Base-by-base conservation (phyloP, 2,113 vertebrate genomes). In the Chaetorhynchus papuensis region DNA sequence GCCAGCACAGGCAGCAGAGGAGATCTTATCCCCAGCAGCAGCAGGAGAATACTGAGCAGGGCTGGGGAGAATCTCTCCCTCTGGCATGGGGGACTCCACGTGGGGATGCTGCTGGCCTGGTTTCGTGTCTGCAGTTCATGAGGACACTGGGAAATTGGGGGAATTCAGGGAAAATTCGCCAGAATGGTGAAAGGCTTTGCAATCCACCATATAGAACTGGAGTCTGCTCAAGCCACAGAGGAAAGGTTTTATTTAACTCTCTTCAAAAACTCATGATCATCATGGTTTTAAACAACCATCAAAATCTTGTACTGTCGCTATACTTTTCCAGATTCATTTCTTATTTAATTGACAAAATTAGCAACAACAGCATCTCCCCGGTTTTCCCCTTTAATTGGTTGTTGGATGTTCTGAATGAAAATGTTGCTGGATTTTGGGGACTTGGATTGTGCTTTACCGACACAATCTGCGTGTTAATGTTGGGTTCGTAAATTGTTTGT, bases 71-170 rank as follows among this genome's bases (percentile, higher is more conserved):
- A 88, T n/a, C n/a, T 56, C 52, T 28, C 16, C 0, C 31, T 10
- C 28, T 35, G 39, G 23, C 27, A 2, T 0, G 0, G 19, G n/a
- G 52, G 6, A 0, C 10, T 44, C 63, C 52, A 0, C 0, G 1
- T 1, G 8, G 47, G 16, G 11, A 39, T 11, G 63, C 52, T 89
- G 81, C 64, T 54, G 15, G 30, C 52, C 69, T 70, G 13, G 4
- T 13, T 16, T 41, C 28, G 13, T 83, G 82, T 8, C 61, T 54
- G 13, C 2, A 1, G 2, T 4, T 79, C 30, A 3, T 5, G 5
- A 15, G n/a, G 49, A 27, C 2, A 0, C 15, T 21, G 21, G 33
- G 76, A 17, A 87, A 72, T 31, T 60, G 27, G 37, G 23, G 27
- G 17, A 50, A n/a, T 35, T 69, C 30, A 44, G 69, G 42, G 53